phyloP scores from a whole-genome alignment of 2,797 vertebrate species.

The Pipistrellus pygmaeus region DNA sequence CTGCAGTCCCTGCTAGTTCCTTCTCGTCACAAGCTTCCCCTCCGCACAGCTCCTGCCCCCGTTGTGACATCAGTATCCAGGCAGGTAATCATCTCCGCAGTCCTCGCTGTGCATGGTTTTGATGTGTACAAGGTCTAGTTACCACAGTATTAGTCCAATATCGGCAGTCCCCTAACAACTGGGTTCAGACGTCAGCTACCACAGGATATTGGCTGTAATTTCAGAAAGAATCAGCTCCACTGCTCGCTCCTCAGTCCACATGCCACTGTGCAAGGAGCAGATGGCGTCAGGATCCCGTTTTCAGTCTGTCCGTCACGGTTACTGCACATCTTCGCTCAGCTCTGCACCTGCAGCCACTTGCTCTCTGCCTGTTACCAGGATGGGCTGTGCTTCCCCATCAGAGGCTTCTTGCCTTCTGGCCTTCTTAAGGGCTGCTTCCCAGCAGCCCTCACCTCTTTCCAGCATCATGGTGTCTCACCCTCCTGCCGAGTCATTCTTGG shows the following conservation, averaged over 20 bases:
- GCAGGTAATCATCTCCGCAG: not conserved
- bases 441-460: not conserved
- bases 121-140: not conserved
- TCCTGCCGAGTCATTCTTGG: not conserved
- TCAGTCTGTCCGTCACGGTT: not conserved
- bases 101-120: accelerated
- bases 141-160: not conserved
- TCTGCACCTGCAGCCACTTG: no score
- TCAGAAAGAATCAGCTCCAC: accelerated
- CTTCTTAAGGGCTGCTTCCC: not conserved
- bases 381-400: no score
- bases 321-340: not conserved
- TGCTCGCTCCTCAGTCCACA: not conserved
- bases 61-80: not conserved
- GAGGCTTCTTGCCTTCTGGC: no score
- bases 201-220: not conserved
- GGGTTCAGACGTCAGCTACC: not conserved
- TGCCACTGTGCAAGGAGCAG: accelerated
- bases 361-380: no score
- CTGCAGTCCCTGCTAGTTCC: not conserved
- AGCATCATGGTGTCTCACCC: accelerated
- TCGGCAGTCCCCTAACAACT: not conserved
- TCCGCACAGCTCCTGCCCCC: not conserved
- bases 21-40: not conserved
- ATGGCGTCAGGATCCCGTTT: accelerated